Percentiles rank a stretch among this genome's conserved stretches.
Conservation (phyloP, 64 coral and sea anemone species). For the Montipora foliosa region DNA sequence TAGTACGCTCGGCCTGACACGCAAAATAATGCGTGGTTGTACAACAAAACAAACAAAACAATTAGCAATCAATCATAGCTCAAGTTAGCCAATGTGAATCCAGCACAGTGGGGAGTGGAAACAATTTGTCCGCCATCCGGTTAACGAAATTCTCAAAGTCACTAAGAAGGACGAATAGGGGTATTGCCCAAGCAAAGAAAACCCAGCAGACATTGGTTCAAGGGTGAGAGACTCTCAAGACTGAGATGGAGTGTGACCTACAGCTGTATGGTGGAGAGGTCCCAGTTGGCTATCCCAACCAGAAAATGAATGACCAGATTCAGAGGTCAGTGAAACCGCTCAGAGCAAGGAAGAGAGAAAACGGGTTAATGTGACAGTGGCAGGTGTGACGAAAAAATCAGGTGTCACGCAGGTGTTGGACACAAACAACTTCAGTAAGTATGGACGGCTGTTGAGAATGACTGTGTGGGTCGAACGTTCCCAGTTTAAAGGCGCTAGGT, state of each 20-base stretch:
- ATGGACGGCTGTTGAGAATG: background rate
- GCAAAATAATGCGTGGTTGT: too few species aligned
- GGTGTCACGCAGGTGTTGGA: too few species aligned
- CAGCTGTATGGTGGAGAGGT: background rate
- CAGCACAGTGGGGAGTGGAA: slow-evolving; percentile 1
- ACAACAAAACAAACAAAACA: too few species aligned
- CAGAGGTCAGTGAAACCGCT: background rate
- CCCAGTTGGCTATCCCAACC: background rate
- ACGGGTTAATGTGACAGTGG: background rate
- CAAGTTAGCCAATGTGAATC: too few species aligned
- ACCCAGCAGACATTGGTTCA: background rate
- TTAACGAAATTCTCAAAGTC: background rate
- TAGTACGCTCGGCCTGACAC: too few species aligned
- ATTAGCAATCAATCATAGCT: too few species aligned
- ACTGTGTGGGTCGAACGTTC: background rate
- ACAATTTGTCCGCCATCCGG: background rate
- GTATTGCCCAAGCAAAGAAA: background rate
- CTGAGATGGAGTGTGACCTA: background rate
- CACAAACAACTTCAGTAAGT: too few species aligned
- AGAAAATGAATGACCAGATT: background rate
- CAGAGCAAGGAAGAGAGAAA: background rate
- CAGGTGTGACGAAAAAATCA: too few species aligned
- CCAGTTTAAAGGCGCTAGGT: too few species aligned
- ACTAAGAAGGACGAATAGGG: background rate
- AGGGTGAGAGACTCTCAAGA: background rate